phyloP scores from a whole-genome alignment of 2,797 vertebrate species.

The Lagocephalus sceleratus region DNA sequence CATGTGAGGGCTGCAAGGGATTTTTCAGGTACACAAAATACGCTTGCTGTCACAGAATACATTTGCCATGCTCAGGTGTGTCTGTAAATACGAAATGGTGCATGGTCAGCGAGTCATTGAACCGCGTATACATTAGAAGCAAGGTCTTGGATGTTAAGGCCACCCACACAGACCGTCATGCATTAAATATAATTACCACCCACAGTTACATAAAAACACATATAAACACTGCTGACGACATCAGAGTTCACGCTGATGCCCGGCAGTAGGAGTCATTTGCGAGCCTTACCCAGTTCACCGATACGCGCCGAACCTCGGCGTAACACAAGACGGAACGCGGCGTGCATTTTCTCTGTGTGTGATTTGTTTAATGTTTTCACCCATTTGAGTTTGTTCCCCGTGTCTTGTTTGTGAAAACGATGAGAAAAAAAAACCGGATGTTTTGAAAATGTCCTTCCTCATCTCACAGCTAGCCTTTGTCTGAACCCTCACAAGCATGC shows the following conservation, averaged over 20 bases:
- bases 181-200: constrained; percentile 40
- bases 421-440: constrained; percentile 47
- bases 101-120: constrained; percentile 27
- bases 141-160: constrained; percentile 16
- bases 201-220: constrained; percentile 40
- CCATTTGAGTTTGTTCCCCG: constrained; percentile 27
- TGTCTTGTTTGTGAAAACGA: constrained; percentile 43
- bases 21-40: constrained; percentile 87
- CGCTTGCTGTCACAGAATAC: background rate
- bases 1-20: constrained; percentile 98
- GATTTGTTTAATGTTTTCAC: background rate
- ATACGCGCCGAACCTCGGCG: constrained; percentile 31
- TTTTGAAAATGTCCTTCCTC: constrained; percentile 58
- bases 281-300: too few relatives aligned
- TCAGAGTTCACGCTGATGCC: constrained; percentile 29
- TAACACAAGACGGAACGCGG: background rate
- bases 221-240: constrained; percentile 26
- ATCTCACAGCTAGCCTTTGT: constrained; percentile 43
- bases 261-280: constrained; percentile 35
- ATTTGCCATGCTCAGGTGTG: background rate
- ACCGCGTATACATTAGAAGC: constrained; percentile 29
- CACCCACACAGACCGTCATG: constrained; percentile 17
- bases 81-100: constrained; percentile 13
- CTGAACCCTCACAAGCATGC: constrained; percentile 49
- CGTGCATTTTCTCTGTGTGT: too few relatives aligned